phyloP scores from a whole-genome alignment of 2,888 invertebrate genomes.

The Agrotis exclamationis region DNA sequence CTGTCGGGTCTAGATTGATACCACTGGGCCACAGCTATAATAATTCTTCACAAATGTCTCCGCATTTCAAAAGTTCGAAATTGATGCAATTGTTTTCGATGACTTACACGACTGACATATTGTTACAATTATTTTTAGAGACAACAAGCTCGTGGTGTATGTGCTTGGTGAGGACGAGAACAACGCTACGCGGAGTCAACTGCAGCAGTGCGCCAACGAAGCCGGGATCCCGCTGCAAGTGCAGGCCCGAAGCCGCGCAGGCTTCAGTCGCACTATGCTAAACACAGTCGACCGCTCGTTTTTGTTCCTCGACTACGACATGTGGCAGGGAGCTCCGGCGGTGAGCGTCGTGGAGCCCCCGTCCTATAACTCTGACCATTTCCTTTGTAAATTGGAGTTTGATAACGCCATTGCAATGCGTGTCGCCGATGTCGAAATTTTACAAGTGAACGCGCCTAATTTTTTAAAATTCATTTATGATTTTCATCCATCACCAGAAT shows the following conservation, averaged over 20 bases:
- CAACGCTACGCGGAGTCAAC: background rate
- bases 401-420: constrained; percentile 51
- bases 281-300: constrained; percentile 39
- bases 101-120: background rate
- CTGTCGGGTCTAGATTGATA: background rate
- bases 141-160: background rate
- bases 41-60: no score
- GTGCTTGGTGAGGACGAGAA: constrained; percentile 6
- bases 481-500: constrained; percentile 28
- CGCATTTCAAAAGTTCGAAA: background rate
- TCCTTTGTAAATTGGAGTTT: constrained; percentile 31
- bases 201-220: constrained; percentile 19
- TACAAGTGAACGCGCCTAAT: constrained; percentile 25
- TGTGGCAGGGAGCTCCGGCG: constrained; percentile 38
- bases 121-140: background rate
- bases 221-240: background rate
- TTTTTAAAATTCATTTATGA: constrained; percentile 29
- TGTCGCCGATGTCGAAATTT: constrained; percentile 29
- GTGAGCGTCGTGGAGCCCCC: constrained; percentile 46
- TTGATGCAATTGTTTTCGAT: background rate
- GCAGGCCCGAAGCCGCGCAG: background rate
- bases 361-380: constrained; percentile 17
- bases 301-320: constrained; percentile 59
- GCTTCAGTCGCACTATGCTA: background rate
- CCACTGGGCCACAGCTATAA: no score